These are phyloP conservation scores for Podabrus alpinus DNA, from an alignment of 2,888 invertebrate genomes.

Conservation along the genomic window DNA sequence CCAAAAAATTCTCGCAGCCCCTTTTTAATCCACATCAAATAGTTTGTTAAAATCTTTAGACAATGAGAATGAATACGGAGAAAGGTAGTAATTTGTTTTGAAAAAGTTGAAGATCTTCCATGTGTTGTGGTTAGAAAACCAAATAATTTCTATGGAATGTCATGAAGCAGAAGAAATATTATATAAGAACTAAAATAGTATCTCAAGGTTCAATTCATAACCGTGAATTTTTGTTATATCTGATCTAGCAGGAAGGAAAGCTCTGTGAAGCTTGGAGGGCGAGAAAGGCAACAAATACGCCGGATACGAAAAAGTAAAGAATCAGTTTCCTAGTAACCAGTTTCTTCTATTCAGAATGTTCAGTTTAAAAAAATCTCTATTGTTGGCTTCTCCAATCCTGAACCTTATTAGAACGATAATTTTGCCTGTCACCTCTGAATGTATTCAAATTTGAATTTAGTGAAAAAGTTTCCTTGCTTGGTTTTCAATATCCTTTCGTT, in stretches of 20 bases:
- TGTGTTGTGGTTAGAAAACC: neutral
- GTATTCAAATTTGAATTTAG: constrained; percentile 71
- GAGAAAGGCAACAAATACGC: too few relatives aligned
- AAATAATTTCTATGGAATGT: neutral
- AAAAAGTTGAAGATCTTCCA: neutral
- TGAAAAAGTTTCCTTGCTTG: constrained; percentile 88
- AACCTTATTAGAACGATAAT: constrained; percentile 63
- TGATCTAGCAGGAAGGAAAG: too few relatives aligned
- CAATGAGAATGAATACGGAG: too few relatives aligned
- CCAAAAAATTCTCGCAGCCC: neutral
- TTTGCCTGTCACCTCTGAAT: constrained; percentile 56
- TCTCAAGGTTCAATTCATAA: too few relatives aligned
- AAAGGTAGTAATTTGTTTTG: too few relatives aligned
- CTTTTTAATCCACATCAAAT: too few relatives aligned
- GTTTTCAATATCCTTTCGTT: constrained; percentile 96
- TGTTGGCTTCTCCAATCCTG: constrained; percentile 65
- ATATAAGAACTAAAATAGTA: neutral
- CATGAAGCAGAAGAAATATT: neutral
- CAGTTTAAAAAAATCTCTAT: constrained; percentile 48
- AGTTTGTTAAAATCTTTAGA: too few relatives aligned
- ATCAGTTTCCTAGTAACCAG: too few relatives aligned
- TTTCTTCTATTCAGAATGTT: neutral
- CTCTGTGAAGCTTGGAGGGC: too few relatives aligned
- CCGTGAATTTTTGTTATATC: too few relatives aligned
- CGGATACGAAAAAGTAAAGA: too few relatives aligned